Evolutionary conservation across 2,888 invertebrate species (phyloP).

Genomic region (Sphaerophoria taeniata): DNA sequence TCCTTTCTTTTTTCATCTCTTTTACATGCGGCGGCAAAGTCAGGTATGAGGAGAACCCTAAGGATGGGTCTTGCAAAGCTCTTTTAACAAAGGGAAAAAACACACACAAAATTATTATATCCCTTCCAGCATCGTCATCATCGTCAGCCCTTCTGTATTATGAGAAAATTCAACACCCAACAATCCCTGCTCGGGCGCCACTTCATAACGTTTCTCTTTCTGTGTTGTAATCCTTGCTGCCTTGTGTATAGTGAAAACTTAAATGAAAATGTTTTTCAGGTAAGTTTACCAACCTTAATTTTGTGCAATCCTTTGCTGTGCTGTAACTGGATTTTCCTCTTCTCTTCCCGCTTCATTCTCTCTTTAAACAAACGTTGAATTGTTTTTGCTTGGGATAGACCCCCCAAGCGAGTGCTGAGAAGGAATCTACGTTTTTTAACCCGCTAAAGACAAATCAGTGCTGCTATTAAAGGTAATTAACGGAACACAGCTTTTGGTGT

Average conservation of each 20-base stretch:
- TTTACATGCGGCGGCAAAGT: slow-evolving; percentile 26
- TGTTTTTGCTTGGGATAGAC: slow-evolving; percentile 17
- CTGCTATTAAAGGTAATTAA: slow-evolving; percentile 74
- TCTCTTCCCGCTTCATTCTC: slow-evolving; percentile 7
- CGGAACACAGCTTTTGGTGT: slow-evolving; percentile 65
- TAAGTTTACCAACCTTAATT: slow-evolving; percentile 69
- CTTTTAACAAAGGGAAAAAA: slow-evolving; percentile 52
- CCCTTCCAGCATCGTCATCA: slow-evolving; percentile 25
- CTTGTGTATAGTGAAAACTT: slow-evolving; percentile 56
- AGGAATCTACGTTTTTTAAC: slow-evolving; percentile 44
- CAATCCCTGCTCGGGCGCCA: slow-evolving; percentile 44
- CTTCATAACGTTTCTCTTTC: not conserved
- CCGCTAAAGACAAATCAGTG: slow-evolving; percentile 71
- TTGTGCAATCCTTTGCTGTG: slow-evolving; percentile 45
- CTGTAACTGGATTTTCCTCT: slow-evolving; percentile 40
- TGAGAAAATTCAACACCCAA: slow-evolving; percentile 56
- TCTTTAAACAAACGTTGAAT: slow-evolving; percentile 60
- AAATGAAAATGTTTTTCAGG: slow-evolving; percentile 74
- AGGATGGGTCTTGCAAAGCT: slow-evolving; percentile 54
- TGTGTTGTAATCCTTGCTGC: slow-evolving; percentile 61
- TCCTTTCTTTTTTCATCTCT: slow-evolving; percentile 46
- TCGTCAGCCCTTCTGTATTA: slow-evolving; percentile 35
- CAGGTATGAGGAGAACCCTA: slow-evolving; percentile 20
- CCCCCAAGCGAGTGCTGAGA: not conserved
- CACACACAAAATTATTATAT: slow-evolving; percentile 57